Evolutionary conservation across 1,140 invertebrate genomes (phyloP).

Genomic region (Drosophila tsacasi): DNA sequence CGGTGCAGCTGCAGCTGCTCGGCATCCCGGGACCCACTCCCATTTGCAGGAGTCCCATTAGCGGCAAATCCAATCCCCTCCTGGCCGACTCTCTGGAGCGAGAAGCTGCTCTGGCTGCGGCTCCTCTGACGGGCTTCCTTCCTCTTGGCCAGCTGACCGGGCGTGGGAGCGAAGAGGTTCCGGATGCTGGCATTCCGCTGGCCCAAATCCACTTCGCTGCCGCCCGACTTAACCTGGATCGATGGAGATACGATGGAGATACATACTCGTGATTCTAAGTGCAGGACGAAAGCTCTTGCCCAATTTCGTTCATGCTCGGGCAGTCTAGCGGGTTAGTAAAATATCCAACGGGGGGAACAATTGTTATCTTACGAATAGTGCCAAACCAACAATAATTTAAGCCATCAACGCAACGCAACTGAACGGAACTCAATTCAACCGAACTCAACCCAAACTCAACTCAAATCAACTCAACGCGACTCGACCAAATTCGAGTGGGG

Average conservation of each 20-base stretch:
- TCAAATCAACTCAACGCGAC: slow-evolving; percentile 28
- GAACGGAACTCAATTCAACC: slow-evolving; percentile 25
- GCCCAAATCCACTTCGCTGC: slow-evolving; percentile 59
- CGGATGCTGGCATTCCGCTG: slow-evolving; percentile 77
- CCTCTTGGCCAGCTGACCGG: slow-evolving; percentile 50
- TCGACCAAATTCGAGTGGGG: slow-evolving; percentile 5
- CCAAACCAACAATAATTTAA: slow-evolving; percentile 57
- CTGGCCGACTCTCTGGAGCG: slow-evolving; percentile 50
- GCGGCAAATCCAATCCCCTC: slow-evolving; percentile 22
- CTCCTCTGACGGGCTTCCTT: slow-evolving; percentile 68
- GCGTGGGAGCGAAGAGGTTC: slow-evolving; percentile 69
- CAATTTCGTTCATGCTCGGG: slow-evolving; percentile 44
- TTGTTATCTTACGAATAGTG: slow-evolving; percentile 49
- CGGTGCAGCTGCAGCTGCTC: slow-evolving; percentile 3
- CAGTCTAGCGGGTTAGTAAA: slow-evolving; percentile 60
- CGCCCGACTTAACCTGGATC: slow-evolving; percentile 72
- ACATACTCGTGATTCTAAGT: slow-evolving; percentile 52
- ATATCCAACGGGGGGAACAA: slow-evolving; percentile 45
- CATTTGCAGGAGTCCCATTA: slow-evolving; percentile 6
- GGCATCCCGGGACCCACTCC: slow-evolving; percentile 4
- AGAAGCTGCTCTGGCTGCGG: slow-evolving; percentile 70
- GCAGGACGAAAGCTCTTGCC: slow-evolving; percentile 29
- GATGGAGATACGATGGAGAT: slow-evolving; percentile 35
- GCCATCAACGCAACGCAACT: slow-evolving; percentile 42
- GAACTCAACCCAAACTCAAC: slow-evolving; percentile 32